These are phyloP conservation scores for Ophiothrix spiculata DNA, from an alignment of 35 echinoderm and acorn worm species.

Conservation along the genomic window DNA sequence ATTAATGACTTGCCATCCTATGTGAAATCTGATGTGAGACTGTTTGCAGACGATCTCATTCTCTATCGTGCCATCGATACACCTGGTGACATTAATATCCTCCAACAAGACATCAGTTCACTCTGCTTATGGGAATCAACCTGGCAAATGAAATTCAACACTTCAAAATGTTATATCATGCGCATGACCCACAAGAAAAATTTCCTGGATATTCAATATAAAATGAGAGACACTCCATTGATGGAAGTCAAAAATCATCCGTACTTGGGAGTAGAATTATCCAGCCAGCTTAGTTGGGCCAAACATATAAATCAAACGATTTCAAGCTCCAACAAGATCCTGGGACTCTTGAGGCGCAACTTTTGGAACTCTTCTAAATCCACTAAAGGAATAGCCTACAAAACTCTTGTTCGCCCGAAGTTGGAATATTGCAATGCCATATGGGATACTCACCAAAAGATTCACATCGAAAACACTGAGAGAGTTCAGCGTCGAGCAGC, in stretches of 20 bases:
- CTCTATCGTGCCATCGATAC: constrained; percentile 48
- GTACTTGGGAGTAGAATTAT: constrained; percentile 39
- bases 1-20: constrained; percentile 43
- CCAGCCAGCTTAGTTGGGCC: constrained; percentile 9
- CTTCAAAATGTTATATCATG: constrained; percentile 26
- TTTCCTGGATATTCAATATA: constrained; percentile 6
- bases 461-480: too few species aligned
- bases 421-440: constrained; percentile 49
- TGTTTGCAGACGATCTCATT: constrained; percentile 78
- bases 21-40: constrained; percentile 35
- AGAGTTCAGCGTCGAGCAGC: too few species aligned
- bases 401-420: constrained; percentile 34
- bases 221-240: constrained; percentile 8
- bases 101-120: constrained; percentile 24
- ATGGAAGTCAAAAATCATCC: constrained; percentile 21
- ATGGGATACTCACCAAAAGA: constrained; percentile 38
- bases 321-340: constrained; percentile 36
- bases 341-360: constrained; percentile 41
- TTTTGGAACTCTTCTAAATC: constrained; percentile 17
- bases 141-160: constrained; percentile 41
- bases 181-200: constrained; percentile 31
- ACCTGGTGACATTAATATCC: not conserved
- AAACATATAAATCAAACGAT: constrained; percentile 33
- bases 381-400: constrained; percentile 10
- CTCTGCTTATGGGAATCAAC: not conserved